These are phyloP conservation scores for Paelopatides confundens DNA, from an alignment of 53 echinoderm and acorn worm genomes.

Conservation along the genomic window DNA sequence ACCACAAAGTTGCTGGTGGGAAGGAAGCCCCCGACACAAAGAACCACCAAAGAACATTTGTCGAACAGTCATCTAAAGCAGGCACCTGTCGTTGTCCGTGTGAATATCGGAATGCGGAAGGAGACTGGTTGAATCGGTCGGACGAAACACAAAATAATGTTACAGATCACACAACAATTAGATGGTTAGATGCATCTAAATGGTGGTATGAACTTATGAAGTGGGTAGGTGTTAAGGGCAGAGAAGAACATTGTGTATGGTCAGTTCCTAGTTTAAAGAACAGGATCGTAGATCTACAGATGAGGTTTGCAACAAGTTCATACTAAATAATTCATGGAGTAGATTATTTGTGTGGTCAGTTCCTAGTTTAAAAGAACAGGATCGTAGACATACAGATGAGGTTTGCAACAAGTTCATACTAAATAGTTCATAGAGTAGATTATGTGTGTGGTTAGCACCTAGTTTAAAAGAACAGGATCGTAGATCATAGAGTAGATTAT, in stretches of 20 bases:
- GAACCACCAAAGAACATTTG: neutral
- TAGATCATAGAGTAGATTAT: no score
- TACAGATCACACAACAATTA: neutral
- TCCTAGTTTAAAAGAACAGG: slow-evolving; percentile 8
- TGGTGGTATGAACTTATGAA: neutral
- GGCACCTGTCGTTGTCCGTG: neutral
- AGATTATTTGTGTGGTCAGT: neutral
- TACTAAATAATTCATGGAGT: no score
- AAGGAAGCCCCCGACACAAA: neutral
- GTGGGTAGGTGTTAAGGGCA: neutral
- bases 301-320: slow-evolving; percentile 44
- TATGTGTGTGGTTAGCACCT: neutral
- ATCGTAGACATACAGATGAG: slow-evolving; percentile 17
- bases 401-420: slow-evolving; percentile 40
- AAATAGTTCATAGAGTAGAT: no score
- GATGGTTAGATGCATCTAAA: neutral
- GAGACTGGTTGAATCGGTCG: neutral
- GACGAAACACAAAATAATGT: neutral
- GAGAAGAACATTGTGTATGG: neutral
- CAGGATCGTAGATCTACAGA: slow-evolving; percentile 16
- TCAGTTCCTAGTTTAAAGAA: neutral
- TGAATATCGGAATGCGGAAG: no score
- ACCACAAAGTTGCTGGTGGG: neutral
- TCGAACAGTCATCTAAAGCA: neutral
- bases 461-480: slow-evolving; percentile 2